Evolutionary conservation across 2,113 vertebrate genomes (phyloP).

Genomic region (Dromiciops gliroides): DNA sequence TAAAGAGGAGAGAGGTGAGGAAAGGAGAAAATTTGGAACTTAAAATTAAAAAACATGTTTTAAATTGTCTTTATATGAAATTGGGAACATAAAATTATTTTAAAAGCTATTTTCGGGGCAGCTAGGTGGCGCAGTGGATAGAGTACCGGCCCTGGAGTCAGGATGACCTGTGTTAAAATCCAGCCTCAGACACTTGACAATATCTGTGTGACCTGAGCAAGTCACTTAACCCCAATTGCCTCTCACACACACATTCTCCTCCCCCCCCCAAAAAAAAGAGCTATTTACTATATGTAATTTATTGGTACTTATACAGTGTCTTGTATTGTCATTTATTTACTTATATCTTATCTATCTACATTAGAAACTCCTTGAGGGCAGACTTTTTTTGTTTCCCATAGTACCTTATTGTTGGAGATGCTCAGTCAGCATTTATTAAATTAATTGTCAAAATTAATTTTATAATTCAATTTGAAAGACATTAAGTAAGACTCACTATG

Average conservation of each 20-base stretch:
- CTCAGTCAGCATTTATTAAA: not conserved
- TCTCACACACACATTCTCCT: no score
- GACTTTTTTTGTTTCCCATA: not conserved
- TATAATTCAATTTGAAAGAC: not conserved
- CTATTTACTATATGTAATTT: not conserved
- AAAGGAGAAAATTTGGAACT: not conserved
- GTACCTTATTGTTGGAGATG: not conserved
- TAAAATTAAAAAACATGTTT: not conserved
- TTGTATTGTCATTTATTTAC: not conserved
- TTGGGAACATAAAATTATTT: not conserved
- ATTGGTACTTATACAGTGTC: not conserved
- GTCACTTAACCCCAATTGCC: no score
- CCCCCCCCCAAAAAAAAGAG: no score
- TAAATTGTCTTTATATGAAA: not conserved
- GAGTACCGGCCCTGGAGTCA: no score
- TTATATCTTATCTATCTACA: not conserved
- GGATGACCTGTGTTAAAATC: no score
- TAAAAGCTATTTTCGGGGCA: no score
- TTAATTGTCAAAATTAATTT: not conserved
- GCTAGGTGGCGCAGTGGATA: no score
- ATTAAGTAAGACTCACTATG: not conserved
- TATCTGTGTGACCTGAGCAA: no score
- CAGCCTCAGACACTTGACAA: no score
- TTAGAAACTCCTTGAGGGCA: not conserved
- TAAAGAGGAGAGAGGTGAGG: not conserved